Evolutionary conservation across 2,888 invertebrate genomes (phyloP).

Genomic region (Hirtodrosophila histrioides): DNA sequence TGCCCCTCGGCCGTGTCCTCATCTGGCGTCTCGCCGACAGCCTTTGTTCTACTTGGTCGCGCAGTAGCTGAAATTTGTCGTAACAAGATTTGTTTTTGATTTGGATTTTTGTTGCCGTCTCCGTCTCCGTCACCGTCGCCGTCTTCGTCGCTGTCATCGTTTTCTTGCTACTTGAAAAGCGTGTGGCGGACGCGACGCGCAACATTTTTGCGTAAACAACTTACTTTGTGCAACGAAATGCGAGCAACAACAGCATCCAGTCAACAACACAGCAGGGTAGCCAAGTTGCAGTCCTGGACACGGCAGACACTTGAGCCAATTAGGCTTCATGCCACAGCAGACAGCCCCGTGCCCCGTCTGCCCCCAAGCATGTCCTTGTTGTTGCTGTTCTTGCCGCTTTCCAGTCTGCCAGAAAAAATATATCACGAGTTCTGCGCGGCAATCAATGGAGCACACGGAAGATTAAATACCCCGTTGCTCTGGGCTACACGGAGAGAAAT

Average conservation of each 20-base stretch:
- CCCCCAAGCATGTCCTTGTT: constrained; percentile 1
- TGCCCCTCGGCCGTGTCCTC: neutral
- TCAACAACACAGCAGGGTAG: constrained; percentile 17
- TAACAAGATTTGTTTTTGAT: constrained; percentile 76
- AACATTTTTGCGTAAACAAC: constrained; percentile 70
- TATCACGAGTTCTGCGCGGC: neutral
- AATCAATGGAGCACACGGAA: constrained; percentile 2
- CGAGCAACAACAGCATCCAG: constrained; percentile 28
- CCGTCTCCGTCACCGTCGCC: constrained; percentile 5
- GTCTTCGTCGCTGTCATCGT: constrained; percentile 4
- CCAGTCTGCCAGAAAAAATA: constrained; percentile 1
- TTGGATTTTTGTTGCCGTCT: constrained; percentile 39
- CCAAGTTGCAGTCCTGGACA: constrained; percentile 36
- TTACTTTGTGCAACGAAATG: constrained; percentile 63
- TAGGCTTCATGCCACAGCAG: constrained; percentile 60
- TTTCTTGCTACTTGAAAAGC: constrained; percentile 37
- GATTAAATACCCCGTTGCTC: neutral
- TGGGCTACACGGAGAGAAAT: no score
- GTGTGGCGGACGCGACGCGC: constrained; percentile 48
- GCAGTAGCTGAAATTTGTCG: constrained; percentile 70
- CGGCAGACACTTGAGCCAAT: constrained; percentile 64
- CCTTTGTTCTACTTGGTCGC: constrained; percentile 70
- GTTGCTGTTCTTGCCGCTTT: constrained; percentile 1
- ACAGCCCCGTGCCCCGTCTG: neutral
- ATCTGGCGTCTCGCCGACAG: constrained; percentile 44